phyloP scores from a whole-genome alignment of 2,888 invertebrate genomes.

The Drosophila fungiperda region DNA sequence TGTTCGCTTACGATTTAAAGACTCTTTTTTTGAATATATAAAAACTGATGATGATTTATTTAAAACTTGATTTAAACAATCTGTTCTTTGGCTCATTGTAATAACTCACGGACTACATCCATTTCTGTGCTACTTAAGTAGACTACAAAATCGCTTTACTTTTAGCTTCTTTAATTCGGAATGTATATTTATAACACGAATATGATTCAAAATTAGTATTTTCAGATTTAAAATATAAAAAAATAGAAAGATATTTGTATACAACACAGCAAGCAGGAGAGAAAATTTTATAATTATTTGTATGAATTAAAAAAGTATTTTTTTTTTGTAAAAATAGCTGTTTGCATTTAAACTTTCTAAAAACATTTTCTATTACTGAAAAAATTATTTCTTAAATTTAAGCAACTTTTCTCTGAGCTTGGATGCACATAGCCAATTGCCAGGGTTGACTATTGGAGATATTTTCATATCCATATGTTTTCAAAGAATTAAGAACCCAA shows the following conservation, averaged over 20 bases:
- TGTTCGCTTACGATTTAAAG: conserved; percentile 5
- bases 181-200: not conserved
- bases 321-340: not conserved
- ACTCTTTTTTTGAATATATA: not conserved
- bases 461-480: not conserved
- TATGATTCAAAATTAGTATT: not conserved
- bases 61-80: not conserved
- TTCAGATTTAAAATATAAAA: not conserved
- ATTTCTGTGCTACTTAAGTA: not conserved
- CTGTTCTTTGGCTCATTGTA: not conserved
- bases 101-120: not conserved
- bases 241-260: not conserved
- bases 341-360: no score
- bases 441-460: not conserved
- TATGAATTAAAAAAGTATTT: not conserved
- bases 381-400: no score
- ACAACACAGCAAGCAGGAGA: not conserved
- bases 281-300: not conserved
- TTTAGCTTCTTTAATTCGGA: not conserved
- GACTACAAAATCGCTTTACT: not conserved
- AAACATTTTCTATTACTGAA: no score
- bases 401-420: not conserved
- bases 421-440: not conserved
- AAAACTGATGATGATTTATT: not conserved
- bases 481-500: not conserved